Evolutionary conservation across 2,797 vertebrate genomes (phyloP).

Genomic region (Sebastes wilsoni): DNA sequence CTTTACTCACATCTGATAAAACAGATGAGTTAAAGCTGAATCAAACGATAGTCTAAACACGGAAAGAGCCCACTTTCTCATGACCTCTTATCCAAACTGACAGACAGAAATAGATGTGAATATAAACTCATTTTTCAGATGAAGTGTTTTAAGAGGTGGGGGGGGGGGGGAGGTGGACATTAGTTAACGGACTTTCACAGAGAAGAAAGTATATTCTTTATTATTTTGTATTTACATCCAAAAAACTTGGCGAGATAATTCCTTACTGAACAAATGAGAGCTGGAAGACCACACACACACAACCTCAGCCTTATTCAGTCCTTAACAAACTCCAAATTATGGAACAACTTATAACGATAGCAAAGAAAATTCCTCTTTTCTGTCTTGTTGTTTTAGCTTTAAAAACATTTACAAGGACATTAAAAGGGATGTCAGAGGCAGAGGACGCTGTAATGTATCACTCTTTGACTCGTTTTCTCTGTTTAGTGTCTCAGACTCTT

Average conservation of each 20-base stretch:
- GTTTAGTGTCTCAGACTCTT: conserved; percentile 31
- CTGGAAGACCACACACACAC: conserved; percentile 16
- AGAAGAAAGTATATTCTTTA: conserved; percentile 37
- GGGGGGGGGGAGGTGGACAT: not conserved
- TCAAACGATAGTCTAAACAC: conserved; percentile 14
- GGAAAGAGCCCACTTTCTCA: not conserved
- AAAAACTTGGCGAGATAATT: not conserved
- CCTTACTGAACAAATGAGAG: not conserved
- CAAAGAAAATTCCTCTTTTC: not conserved
- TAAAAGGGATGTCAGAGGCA: not conserved
- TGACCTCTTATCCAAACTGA: not conserved
- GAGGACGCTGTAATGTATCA: conserved; percentile 10
- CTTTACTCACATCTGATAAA: conserved; percentile 18
- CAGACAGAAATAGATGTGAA: not conserved
- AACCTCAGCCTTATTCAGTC: not conserved
- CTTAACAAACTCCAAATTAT: not conserved
- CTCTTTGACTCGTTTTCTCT: conserved; percentile 4
- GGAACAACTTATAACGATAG: not conserved
- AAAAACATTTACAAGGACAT: conserved; percentile 11
- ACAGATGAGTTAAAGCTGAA: not conserved
- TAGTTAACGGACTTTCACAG: not conserved
- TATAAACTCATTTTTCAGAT: not conserved
- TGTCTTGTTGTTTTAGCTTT: not conserved
- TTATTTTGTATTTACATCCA: conserved; percentile 58
- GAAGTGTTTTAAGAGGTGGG: not conserved